phyloP scores from a whole-genome alignment of 2,113 vertebrate genomes.

The Ceyx melanurus region DNA sequence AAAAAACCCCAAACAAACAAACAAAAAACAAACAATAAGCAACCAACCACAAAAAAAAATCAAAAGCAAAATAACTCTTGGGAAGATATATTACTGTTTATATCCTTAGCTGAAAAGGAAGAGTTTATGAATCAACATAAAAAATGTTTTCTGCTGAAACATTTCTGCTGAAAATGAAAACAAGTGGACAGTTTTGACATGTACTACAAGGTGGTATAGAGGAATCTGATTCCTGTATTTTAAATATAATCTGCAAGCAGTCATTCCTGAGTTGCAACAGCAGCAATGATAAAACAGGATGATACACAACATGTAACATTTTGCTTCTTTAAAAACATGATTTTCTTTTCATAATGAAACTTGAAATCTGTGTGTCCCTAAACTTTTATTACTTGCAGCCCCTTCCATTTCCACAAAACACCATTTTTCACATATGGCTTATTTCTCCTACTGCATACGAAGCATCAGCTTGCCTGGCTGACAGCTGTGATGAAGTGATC shows the following conservation, averaged over 20 bases:
- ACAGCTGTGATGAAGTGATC: not conserved
- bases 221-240: not conserved
- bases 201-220: not conserved
- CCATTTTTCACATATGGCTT: not conserved
- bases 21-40: no score
- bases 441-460: not conserved
- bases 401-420: not conserved
- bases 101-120: not conserved
- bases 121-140: not conserved
- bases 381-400: not conserved
- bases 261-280: not conserved
- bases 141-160: not conserved
- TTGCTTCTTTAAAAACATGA: not conserved
- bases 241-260: slow-evolving; percentile 34
- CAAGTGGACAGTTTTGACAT: slow-evolving; percentile 8
- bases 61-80: not conserved
- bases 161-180: slow-evolving; percentile 46
- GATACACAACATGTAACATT: not conserved
- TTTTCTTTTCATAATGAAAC: not conserved
- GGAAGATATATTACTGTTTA: not conserved
- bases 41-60: no score
- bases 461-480: not conserved
- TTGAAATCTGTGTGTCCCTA: not conserved
- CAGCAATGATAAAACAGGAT: not conserved
- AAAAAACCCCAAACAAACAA: no score